phyloP scores from a whole-genome alignment of 2,797 vertebrate genomes.

The Smutsia temminckii region DNA sequence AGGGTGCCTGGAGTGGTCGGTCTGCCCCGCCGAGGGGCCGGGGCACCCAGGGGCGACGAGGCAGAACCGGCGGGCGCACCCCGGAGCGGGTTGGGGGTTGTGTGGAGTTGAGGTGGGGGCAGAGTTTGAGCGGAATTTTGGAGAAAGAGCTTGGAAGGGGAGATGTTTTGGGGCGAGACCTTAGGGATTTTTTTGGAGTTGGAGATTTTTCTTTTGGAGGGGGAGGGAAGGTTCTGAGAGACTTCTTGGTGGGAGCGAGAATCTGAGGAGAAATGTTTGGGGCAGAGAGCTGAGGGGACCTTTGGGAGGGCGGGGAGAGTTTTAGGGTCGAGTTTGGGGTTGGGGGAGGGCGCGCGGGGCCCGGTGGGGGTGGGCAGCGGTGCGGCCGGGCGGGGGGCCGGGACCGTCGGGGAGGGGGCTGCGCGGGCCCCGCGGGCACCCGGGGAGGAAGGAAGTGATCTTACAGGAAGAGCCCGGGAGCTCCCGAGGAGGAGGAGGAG shows the following conservation, averaged over 20 bases:
- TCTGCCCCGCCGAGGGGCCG: not conserved
- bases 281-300: not conserved
- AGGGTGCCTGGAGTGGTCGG: not conserved
- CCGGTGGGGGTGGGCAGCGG: constrained; percentile 20
- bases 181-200: constrained; percentile 55
- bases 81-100: not conserved
- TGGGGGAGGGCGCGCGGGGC: not conserved
- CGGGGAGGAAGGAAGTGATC: constrained; percentile 80
- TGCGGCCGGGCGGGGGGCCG: constrained; percentile 9
- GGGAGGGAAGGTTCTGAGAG: constrained; percentile 61
- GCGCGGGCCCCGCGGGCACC: constrained; percentile 64
- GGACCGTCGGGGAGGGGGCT: constrained; percentile 53
- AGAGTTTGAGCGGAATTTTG: not conserved
- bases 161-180: not conserved
- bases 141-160: not conserved
- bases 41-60: not conserved
- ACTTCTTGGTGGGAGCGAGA: constrained; percentile 48
- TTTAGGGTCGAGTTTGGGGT: not conserved
- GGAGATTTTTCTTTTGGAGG: constrained; percentile 14
- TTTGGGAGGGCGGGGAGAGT: not conserved
- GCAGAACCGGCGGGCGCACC: not conserved
- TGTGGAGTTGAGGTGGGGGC: not conserved
- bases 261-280: not conserved
- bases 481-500: constrained; percentile 54
- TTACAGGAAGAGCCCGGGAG: constrained; percentile 77